A percentile compares a stretch with the other conserved stretches of the same genome.
phyloP scores from a whole-genome alignment of 1,140 invertebrate genomes.

The Heliconius melpomene region DNA sequence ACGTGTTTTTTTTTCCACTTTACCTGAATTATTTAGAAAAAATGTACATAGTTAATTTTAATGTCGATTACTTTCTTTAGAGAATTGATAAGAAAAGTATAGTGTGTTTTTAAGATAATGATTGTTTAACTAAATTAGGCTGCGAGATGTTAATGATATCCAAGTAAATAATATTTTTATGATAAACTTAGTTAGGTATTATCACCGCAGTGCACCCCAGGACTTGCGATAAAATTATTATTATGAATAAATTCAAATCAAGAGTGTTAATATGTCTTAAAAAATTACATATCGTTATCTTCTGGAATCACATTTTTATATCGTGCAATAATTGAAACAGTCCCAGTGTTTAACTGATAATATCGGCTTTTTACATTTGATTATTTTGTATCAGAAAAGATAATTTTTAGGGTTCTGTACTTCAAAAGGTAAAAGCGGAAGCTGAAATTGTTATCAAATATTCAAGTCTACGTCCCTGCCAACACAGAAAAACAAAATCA shows the following conservation, averaged over 20 bases:
- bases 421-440: too few species aligned
- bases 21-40: neutral
- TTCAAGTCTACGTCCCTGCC: too few species aligned
- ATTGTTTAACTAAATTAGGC: too few species aligned
- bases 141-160: too few species aligned
- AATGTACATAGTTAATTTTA: neutral
- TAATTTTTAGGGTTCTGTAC: neutral
- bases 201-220: neutral
- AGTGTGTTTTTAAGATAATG: neutral
- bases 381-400: neutral
- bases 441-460: too few species aligned
- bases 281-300: neutral
- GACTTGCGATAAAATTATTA: neutral
- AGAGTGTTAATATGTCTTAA: neutral
- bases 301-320: neutral
- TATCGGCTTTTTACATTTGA: neutral
- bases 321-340: slow-evolving; percentile 7
- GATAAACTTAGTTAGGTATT: neutral
- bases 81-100: neutral
- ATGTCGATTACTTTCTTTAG: neutral
- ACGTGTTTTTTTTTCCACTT: neutral
- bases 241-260: too few species aligned
- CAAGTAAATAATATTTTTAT: too few species aligned
- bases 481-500: too few species aligned
- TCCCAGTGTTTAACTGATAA: neutral